phyloP scores from a whole-genome alignment of 2,113 vertebrate species.

The Platichthys flesus region DNA sequence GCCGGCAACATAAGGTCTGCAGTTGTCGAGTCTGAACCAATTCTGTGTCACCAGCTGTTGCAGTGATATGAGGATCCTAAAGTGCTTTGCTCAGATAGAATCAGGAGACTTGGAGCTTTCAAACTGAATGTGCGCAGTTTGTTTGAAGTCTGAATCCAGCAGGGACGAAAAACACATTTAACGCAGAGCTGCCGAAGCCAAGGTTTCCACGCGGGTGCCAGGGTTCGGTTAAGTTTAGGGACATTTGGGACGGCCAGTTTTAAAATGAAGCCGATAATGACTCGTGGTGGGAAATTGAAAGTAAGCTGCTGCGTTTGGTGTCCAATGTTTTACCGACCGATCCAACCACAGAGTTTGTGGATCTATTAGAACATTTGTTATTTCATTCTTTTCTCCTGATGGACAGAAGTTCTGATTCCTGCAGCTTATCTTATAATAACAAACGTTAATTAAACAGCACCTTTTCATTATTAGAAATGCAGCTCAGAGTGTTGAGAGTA shows the following conservation, averaged over 20 bases:
- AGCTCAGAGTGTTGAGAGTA: too few relatives aligned
- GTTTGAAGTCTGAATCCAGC: not conserved
- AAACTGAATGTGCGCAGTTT: not conserved
- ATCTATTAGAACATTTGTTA: too few relatives aligned
- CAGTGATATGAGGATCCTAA: not conserved
- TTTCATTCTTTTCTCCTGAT: too few relatives aligned
- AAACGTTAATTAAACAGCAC: too few relatives aligned
- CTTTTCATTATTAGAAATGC: too few relatives aligned
- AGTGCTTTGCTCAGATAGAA: not conserved
- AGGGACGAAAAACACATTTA: not conserved
- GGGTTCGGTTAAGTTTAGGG: not conserved
- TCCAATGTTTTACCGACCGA: too few relatives aligned
- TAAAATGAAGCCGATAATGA: not conserved
- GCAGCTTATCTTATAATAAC: too few relatives aligned
- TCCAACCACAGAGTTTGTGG: too few relatives aligned
- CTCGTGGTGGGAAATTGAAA: not conserved
- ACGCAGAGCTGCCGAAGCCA: not conserved
- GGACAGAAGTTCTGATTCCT: too few relatives aligned
- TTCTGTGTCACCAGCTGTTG: not conserved
- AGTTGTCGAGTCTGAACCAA: not conserved
- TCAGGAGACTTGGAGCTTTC: not conserved
- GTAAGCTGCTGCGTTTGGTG: not conserved
- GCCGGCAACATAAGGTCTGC: too few relatives aligned
- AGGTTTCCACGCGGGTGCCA: not conserved
- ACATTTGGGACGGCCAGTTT: not conserved